Conservation (phyloP, 2,113 vertebrate species). For the Agapornis roseicollis region DNA sequence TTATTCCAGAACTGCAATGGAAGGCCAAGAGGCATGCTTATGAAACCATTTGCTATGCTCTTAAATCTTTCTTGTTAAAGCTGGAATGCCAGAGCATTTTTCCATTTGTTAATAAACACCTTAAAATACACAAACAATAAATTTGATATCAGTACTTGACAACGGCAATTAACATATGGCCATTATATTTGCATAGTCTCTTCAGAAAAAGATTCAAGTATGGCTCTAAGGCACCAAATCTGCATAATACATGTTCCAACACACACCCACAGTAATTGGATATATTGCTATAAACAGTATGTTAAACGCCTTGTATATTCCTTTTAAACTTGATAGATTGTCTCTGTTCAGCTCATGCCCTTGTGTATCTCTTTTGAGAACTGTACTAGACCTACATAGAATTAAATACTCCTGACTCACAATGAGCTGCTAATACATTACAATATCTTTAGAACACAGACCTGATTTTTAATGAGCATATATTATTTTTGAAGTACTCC, state of each 20-base stretch:
- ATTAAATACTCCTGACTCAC: neutral
- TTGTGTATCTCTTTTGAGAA: neutral
- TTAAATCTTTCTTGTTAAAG: neutral
- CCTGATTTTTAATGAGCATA: neutral
- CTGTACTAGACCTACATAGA: neutral
- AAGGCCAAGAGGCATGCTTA: neutral
- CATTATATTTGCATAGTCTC: constrained; percentile 53
- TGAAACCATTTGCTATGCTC: neutral
- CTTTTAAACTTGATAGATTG: constrained; percentile 70
- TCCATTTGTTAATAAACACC: constrained; percentile 1
- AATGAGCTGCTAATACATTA: neutral
- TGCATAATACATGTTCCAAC: neutral
- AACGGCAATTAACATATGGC: constrained; percentile 72
- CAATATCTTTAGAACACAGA: neutral
- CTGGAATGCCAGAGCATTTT: neutral
- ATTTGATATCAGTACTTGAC: constrained; percentile 59
- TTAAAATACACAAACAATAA: constrained; percentile 60
- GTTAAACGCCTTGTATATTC: constrained; percentile 46
- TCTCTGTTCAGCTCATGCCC: constrained; percentile 3
- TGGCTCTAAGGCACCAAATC: neutral
- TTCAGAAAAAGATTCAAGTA: constrained; percentile 21
- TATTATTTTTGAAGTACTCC: neutral
- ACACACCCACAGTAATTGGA: neutral
- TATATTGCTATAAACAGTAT: constrained; percentile 19
- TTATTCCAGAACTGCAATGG: neutral